Base-by-base conservation (phyloP, 2,888 invertebrate species). In the Blera fallax region DNA sequence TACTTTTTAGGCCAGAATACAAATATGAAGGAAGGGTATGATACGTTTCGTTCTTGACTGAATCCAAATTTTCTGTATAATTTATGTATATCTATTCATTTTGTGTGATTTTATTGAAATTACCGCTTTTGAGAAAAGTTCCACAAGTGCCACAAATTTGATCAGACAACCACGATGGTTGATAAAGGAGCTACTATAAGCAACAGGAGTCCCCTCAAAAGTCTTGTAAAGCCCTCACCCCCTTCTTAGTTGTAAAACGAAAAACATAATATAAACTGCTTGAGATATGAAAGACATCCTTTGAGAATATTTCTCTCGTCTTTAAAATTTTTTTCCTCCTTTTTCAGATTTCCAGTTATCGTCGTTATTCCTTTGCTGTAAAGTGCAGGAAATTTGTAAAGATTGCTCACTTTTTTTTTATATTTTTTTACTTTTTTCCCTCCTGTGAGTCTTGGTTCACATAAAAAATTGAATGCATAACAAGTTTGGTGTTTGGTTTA, bases 391-490 rank as follows among this genome's bases (percentile, higher is more conserved):
- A 65, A 73, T 78, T 73, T 78, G 45, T 73, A 72, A 83, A 67
- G 83, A 83, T 62, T 83, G 78, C 70, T 78, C 83, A 62, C 52
- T 78, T 78, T 77, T 24, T 24, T 24, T 24, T 24, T 62, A 45
- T n/a, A 52, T 4, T 50, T 52, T 43, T 18, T 24, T 18, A 14
- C n/a, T 3, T 62, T 52, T 27, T 58, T 40, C 24, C 14, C 10
- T 6, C 50, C 37, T 60, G 27, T 29, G 40, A 74, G 8, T 29
- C 24, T 32, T 77, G 54, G 56, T 70, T 64, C 58, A 29, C 29
- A 67, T 24, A 37, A 24, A 50, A 62, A 50, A 56, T 21, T 54
- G 11, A 50, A 70, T 74, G 52, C 45, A 62, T 37, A 27, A 64
- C 40, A 77, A 69, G 16, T 69, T 73, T 60, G 48, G 60, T 69